phyloP scores from a whole-genome alignment of 2,113 vertebrate species.

The Leucosticte australis region DNA sequence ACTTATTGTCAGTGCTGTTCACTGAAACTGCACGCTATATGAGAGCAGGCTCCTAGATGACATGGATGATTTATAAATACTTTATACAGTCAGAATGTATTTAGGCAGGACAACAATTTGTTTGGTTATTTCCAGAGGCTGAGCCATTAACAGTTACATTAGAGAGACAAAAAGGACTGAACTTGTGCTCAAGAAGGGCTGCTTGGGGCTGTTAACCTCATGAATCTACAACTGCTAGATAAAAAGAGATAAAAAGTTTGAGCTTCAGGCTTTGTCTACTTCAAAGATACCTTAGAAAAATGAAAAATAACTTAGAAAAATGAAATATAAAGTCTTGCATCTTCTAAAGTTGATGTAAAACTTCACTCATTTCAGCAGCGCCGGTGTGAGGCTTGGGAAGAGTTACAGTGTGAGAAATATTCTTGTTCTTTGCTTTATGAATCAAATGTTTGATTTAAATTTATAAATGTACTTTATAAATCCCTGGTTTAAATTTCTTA shows the following conservation, averaged over 20 bases:
- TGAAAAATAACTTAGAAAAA: neutral
- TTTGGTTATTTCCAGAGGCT: conserved; percentile 18
- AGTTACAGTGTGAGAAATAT: neutral
- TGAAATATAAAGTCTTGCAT: neutral
- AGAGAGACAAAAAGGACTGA: neutral
- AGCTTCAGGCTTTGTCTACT: neutral
- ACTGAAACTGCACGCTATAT: neutral
- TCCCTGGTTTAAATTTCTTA: neutral
- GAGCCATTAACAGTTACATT: neutral
- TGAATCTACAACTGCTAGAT: neutral
- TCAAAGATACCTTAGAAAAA: neutral
- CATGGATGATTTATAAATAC: conserved; percentile 16
- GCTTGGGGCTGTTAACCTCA: neutral
- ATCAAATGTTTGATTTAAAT: neutral
- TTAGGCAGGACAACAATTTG: conserved; percentile 11
- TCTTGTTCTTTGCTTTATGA: neutral
- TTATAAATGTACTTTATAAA: neutral
- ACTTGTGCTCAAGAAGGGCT: neutral
- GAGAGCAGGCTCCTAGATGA: neutral
- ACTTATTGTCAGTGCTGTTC: neutral
- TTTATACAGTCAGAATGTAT: neutral
- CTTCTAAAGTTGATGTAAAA: neutral
- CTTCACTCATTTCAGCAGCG: neutral
- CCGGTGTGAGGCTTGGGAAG: neutral
- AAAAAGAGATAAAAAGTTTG: neutral